Evolutionary conservation across 2,797 vertebrate genomes (phyloP).

Genomic region (Odontamblyopus rebecca): DNA sequence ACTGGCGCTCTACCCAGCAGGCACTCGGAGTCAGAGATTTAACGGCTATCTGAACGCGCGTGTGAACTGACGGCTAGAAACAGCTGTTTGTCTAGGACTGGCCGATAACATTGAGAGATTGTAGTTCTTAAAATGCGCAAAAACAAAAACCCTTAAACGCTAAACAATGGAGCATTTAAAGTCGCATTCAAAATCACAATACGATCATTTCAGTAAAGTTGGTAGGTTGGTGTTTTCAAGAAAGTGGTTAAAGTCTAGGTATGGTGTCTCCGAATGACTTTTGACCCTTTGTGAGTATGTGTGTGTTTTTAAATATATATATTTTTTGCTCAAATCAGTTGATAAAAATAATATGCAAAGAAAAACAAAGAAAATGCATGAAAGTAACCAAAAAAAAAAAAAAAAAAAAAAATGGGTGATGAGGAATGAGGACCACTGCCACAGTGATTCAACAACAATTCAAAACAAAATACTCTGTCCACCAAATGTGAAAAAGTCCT

Average conservation of each 20-base stretch:
- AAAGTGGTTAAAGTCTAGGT: not conserved
- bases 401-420: too few species aligned
- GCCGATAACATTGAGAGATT: not conserved
- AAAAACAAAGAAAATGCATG: too few species aligned
- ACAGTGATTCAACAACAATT: too few species aligned
- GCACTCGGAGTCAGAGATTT: not conserved
- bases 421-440: too few species aligned
- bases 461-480: too few species aligned
- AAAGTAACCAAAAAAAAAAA: too few species aligned
- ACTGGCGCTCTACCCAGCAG: slow-evolving; percentile 19
- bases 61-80: not conserved
- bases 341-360: too few species aligned
- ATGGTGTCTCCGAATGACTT: not conserved
- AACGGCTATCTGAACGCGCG: not conserved
- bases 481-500: too few species aligned
- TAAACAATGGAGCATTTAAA: slow-evolving; percentile 2
- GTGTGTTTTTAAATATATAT: too few species aligned
- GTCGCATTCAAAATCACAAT: not conserved
- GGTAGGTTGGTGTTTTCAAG: not conserved
- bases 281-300: not conserved
- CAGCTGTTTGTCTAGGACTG: not conserved
- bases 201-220: not conserved
- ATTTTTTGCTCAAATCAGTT: too few species aligned
- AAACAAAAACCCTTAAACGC: not conserved
- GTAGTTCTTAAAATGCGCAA: not conserved